Percentiles rank a stretch among this genome's conserved stretches.
Conservation (phyloP, 2,888 invertebrate genomes). For the Flabesymbios commensalis region DNA sequence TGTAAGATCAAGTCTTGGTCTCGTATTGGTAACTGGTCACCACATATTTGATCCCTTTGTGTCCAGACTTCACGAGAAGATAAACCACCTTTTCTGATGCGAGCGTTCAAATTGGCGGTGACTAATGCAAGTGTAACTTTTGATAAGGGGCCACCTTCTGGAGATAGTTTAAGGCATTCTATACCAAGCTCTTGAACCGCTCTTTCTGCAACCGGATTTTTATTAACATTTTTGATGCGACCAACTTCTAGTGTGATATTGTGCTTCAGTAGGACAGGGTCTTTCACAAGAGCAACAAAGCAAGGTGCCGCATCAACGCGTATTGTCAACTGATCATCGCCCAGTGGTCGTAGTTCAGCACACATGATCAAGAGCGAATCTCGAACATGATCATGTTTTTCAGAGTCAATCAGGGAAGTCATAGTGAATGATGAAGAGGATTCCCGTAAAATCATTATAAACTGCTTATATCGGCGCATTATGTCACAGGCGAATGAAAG, state of each 20-base stretch:
- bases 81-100: background rate
- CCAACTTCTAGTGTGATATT: background rate
- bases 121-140: background rate
- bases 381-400: background rate
- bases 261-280: background rate
- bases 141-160: slow-evolving; percentile 1
- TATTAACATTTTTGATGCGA: slow-evolving; percentile 3
- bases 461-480: slow-evolving; percentile 1
- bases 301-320: slow-evolving; percentile 11
- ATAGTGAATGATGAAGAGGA: background rate
- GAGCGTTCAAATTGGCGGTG: background rate
- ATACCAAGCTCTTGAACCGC: background rate
- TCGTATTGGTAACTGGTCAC: background rate
- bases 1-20: background rate
- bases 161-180: background rate
- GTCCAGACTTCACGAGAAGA: slow-evolving; percentile 1
- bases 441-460: slow-evolving; percentile 1
- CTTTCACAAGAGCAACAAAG: background rate
- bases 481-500: background rate
- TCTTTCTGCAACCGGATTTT: slow-evolving; percentile 1
- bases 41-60: background rate
- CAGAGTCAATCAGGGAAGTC: background rate
- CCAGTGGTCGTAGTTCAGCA: background rate
- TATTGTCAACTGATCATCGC: background rate
- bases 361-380: background rate